Conservation (phyloP, 1,140 invertebrate genomes). For the Caenorhabditis remanei region DNA sequence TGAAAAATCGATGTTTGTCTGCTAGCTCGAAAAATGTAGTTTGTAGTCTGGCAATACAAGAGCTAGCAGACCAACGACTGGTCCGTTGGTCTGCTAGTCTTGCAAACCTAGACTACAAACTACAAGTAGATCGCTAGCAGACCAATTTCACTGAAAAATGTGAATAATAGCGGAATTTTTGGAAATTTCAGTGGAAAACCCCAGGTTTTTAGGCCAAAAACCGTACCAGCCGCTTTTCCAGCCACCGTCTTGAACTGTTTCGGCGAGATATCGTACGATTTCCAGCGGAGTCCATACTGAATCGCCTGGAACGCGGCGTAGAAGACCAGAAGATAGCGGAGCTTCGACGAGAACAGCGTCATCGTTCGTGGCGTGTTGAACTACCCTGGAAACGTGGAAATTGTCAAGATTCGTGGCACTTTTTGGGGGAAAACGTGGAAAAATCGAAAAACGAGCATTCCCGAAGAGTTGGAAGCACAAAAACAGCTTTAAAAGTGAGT, state of each 20-base stretch:
- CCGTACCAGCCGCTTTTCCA: slow-evolving; percentile 56
- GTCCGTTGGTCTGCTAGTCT: too few species aligned
- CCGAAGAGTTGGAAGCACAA: too few species aligned
- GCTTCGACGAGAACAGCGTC: slow-evolving; percentile 64
- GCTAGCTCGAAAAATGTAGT: too few species aligned
- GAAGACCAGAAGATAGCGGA: slow-evolving; percentile 64
- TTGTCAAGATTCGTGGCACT: not conserved
- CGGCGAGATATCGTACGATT: slow-evolving; percentile 66
- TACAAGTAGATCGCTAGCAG: too few species aligned
- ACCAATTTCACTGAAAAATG: not conserved
- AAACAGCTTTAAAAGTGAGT: not conserved
- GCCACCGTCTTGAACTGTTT: slow-evolving; percentile 65
- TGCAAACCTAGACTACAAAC: too few species aligned
- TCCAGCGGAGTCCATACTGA: slow-evolving; percentile 61
- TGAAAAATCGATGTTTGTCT: not conserved
- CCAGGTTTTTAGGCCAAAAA: too few species aligned
- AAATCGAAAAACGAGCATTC: too few species aligned
- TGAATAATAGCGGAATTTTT: too few species aligned
- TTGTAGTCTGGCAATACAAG: too few species aligned
- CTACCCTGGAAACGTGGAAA: slow-evolving; percentile 16
- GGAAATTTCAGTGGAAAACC: too few species aligned
- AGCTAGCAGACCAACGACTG: too few species aligned
- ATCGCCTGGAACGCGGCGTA: slow-evolving; percentile 54
- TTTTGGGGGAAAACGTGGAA: too few species aligned
- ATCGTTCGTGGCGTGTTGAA: slow-evolving; percentile 46